These are phyloP conservation scores for Anastatus disparis DNA, from an alignment of 1,140 invertebrate species.

Conservation along the genomic window DNA sequence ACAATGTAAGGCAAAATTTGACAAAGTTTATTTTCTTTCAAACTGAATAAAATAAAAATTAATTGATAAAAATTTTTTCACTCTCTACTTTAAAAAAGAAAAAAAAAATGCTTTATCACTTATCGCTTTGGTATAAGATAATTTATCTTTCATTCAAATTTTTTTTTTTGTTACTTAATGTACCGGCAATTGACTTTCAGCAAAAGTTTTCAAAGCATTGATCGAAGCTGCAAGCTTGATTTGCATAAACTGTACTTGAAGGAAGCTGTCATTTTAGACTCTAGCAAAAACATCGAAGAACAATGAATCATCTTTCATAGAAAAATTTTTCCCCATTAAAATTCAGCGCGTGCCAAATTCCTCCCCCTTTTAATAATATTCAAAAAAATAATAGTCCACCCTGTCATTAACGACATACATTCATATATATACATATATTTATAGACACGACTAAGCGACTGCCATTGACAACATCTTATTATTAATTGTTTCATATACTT, in stretches of 20 bases:
- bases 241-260: conserved; percentile 36
- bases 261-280: conserved; percentile 32
- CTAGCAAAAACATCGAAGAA: conserved; percentile 2
- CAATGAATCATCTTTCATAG: conserved; percentile 42
- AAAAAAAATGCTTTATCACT: neutral
- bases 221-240: conserved; percentile 22
- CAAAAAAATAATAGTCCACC: conserved; percentile 38
- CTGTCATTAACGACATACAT: conserved; percentile 36
- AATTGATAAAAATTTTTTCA: too few species aligned
- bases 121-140: neutral
- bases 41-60: too few species aligned
- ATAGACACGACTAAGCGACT: conserved; percentile 24
- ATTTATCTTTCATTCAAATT: too few species aligned
- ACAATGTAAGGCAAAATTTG: too few species aligned
- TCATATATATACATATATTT: too few species aligned
- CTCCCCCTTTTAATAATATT: conserved; percentile 32
- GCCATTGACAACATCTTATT: conserved; percentile 35
- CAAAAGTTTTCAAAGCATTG: conserved; percentile 8
- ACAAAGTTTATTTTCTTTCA: too few species aligned
- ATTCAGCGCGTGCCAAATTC: conserved; percentile 34
- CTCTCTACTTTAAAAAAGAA: too few species aligned
- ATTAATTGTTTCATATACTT: conserved; percentile 35
- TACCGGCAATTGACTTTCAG: conserved; percentile 1
- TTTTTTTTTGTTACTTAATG: conserved; percentile 9
- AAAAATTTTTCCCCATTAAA: too few species aligned